These are phyloP conservation scores for Pangasius sanitwongsei DNA, from an alignment of 2,797 vertebrate genomes.

Conservation along the genomic window DNA sequence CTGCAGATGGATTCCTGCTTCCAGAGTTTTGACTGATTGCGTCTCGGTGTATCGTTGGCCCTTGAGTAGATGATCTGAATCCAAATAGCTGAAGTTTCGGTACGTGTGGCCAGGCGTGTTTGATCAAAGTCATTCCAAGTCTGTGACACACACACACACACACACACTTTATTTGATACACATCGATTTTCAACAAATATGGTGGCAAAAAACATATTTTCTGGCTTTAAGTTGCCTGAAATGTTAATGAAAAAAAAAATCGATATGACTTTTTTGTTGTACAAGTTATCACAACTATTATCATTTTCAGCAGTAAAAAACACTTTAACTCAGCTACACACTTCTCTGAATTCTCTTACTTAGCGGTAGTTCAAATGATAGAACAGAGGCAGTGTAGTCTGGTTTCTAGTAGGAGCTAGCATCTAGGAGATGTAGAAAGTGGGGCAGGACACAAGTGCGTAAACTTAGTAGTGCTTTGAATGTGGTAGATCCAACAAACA, in stretches of 20 bases:
- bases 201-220: neutral
- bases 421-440: neutral
- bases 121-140: neutral
- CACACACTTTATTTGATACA: neutral
- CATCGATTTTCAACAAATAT: neutral
- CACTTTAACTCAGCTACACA: neutral
- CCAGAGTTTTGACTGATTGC: conserved; percentile 48
- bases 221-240: neutral
- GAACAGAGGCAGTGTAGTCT: neutral
- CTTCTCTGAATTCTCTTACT: neutral
- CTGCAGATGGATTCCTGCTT: conserved; percentile 56
- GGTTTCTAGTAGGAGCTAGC: neutral
- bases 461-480: neutral
- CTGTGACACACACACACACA: neutral
- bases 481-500: neutral
- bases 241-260: neutral
- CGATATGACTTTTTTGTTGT: neutral
- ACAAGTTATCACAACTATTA: neutral
- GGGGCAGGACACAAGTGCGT: neutral
- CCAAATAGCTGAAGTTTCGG: neutral
- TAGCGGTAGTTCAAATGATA: neutral
- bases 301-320: neutral
- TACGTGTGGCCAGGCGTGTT: conserved; percentile 9
- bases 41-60: conserved; percentile 27
- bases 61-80: neutral